Conservation (phyloP, 2,113 vertebrate species). For the Leptobrachium leishanense region DNA sequence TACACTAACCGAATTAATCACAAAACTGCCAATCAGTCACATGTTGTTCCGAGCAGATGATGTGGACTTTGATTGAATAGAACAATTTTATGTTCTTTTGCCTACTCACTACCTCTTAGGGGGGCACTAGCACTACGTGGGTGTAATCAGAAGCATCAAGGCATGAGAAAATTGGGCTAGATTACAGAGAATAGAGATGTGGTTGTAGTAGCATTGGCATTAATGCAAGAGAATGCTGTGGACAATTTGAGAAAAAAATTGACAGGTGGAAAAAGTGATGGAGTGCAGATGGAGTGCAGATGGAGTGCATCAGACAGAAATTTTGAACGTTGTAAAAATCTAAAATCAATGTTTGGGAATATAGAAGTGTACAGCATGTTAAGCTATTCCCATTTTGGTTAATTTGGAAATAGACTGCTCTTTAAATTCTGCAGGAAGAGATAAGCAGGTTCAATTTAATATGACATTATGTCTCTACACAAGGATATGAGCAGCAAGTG, state of each 20-base stretch:
- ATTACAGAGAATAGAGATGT: neutral
- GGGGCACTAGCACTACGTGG: constrained; percentile 12
- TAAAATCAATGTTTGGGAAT: too few species aligned
- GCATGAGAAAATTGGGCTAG: constrained; percentile 1
- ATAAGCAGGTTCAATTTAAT: too few species aligned
- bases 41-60: constrained; percentile 2
- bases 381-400: too few species aligned
- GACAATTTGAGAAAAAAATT: neutral
- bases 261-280: neutral
- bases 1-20: constrained; percentile 4
- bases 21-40: constrained; percentile 8
- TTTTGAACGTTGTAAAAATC: too few species aligned
- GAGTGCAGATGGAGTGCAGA: too few species aligned
- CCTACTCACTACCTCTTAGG: neutral
- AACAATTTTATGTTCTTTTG: constrained; percentile 14
- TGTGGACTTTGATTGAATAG: constrained; percentile 11
- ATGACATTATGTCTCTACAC: too few species aligned
- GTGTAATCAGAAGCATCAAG: neutral
- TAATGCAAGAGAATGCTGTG: neutral
- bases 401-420: too few species aligned
- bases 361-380: too few species aligned
- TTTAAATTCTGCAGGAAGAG: too few species aligned
- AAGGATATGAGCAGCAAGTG: too few species aligned
- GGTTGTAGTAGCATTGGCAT: neutral
- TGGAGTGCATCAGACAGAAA: too few species aligned